Conservation (phyloP, 35 echinoderm and acorn worm genomes). For the Holothuria glaberrima region DNA sequence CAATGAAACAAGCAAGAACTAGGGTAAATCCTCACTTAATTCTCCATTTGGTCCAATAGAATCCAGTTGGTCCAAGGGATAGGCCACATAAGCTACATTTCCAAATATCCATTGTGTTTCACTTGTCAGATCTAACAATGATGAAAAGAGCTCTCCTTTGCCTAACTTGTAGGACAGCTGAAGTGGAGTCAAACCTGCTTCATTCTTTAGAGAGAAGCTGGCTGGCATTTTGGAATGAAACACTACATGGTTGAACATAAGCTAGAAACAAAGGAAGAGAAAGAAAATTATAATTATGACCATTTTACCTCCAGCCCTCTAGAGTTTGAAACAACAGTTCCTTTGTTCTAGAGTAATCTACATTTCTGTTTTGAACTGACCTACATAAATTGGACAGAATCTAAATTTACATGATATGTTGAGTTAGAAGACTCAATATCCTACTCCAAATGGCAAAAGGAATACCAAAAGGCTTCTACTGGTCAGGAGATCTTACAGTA, state of each 20-base stretch:
- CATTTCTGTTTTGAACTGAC: no score
- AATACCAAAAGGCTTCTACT: no score
- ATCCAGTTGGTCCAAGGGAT: conserved; percentile 85
- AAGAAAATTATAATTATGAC: no score
- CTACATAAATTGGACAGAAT: no score
- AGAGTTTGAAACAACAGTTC: no score
- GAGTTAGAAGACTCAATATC: no score
- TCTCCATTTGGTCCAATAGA: conserved; percentile 72
- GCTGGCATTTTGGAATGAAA: conserved; percentile 84
- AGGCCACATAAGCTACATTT: conserved; percentile 80
- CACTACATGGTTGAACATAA: conserved; percentile 86
- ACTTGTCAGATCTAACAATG: conserved; percentile 82
- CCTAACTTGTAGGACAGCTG: conserved; percentile 87
- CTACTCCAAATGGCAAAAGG: no score
- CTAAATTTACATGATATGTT: no score
- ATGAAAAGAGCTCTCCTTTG: conserved; percentile 78
- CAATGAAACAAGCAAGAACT: no score
- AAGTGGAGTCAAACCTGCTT: conserved; percentile 83
- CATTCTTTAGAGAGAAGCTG: conserved; percentile 64
- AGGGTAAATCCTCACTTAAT: conserved; percentile 65
- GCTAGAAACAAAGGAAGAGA: conserved; percentile 47
- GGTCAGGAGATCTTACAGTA: no score
- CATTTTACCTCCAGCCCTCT: no score
- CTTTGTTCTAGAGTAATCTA: no score
- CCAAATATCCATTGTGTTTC: conserved; percentile 90